phyloP scores from a whole-genome alignment of 2,797 vertebrate genomes.

The Caiman crocodilus region DNA sequence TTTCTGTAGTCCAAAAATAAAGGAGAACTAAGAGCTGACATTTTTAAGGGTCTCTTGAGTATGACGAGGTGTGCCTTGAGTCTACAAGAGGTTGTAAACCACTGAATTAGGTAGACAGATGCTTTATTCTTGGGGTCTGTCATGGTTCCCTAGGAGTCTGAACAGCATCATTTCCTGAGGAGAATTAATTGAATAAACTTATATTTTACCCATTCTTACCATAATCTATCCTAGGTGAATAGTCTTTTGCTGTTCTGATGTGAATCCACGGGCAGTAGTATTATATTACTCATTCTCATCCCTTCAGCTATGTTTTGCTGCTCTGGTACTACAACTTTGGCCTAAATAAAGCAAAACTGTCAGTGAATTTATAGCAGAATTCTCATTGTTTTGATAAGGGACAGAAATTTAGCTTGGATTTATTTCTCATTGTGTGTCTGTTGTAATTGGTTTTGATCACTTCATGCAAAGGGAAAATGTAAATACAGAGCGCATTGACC shows the following conservation, averaged over 20 bases:
- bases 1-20: neutral
- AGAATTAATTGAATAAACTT: neutral
- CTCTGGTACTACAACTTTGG: neutral
- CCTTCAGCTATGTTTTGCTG: neutral
- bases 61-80: too few relatives aligned
- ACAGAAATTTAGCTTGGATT: neutral
- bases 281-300: neutral
- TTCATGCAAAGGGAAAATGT: neutral
- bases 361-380: neutral
- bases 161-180: neutral
- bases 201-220: neutral
- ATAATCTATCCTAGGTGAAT: fast-evolving
- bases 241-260: neutral
- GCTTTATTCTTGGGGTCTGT: neutral
- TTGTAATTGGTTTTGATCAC: neutral
- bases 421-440: neutral
- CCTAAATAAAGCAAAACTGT: neutral
- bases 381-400: neutral
- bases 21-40: neutral
- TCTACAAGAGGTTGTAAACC: too few relatives aligned
- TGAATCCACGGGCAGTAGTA: neutral
- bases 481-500: neutral
- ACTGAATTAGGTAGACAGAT: too few relatives aligned
- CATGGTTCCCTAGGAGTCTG: neutral
- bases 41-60: too few relatives aligned